Evolutionary conservation across 2,888 invertebrate genomes (phyloP).

Genomic region (Papilio protenor): DNA sequence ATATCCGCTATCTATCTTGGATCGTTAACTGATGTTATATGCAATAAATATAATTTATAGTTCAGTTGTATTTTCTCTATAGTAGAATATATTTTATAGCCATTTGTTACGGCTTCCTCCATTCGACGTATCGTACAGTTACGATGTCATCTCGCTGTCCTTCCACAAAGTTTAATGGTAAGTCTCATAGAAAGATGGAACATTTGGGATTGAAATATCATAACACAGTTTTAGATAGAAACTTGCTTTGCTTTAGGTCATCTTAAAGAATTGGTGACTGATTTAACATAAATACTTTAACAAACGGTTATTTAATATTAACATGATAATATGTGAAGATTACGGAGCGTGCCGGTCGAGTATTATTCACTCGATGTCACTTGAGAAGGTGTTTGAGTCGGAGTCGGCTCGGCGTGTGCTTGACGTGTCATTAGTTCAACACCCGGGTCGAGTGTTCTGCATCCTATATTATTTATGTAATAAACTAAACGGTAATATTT

Average conservation of each 20-base stretch:
- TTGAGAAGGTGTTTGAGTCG: constrained; percentile 23
- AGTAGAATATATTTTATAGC: background rate
- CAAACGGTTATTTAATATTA: constrained; percentile 11
- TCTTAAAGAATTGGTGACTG: background rate
- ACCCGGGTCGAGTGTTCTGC: constrained; percentile 5
- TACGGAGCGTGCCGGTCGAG: constrained; percentile 1
- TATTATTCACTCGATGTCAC: constrained; percentile 2
- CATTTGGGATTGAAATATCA: background rate
- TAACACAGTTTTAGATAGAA: background rate
- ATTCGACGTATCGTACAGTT: background rate
- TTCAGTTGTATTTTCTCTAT: background rate
- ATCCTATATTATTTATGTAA: background rate
- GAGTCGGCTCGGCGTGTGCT: constrained; percentile 22
- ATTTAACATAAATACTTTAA: background rate
- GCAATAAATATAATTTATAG: constrained; percentile 20
- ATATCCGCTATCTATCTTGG: background rate
- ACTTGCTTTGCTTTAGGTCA: background rate
- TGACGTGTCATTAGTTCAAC: constrained; percentile 24
- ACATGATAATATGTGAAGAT: constrained; percentile 1
- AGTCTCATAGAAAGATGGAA: background rate
- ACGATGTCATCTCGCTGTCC: background rate
- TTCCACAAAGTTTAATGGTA: background rate
- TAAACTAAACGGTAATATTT: background rate
- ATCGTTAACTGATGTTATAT: background rate
- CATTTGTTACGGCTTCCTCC: constrained; percentile 14